These are phyloP conservation scores for Dryas iulia DNA, from an alignment of 1,140 invertebrate genomes.

Conservation along the genomic window DNA sequence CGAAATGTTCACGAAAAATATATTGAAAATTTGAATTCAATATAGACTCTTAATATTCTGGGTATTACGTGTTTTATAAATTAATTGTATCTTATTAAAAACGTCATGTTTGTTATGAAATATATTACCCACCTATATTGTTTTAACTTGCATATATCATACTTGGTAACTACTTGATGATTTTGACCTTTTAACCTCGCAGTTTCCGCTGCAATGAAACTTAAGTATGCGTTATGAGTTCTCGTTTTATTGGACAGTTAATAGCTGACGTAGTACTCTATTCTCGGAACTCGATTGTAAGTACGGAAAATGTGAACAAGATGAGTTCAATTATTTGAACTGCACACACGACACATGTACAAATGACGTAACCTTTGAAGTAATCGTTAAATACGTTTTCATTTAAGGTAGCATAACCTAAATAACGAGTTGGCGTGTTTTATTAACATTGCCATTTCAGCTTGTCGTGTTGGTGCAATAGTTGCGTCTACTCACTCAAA, in stretches of 20 bases:
- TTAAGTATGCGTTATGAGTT: slow-evolving; percentile 12
- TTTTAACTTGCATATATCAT: neutral
- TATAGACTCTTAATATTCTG: neutral
- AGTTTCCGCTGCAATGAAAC: slow-evolving; percentile 15
- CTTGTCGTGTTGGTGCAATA: slow-evolving; percentile 38
- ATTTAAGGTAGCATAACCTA: slow-evolving; percentile 32
- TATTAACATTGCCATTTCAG: slow-evolving; percentile 40
- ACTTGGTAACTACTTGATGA: slow-evolving; percentile 31
- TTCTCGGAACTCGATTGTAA: slow-evolving; percentile 18
- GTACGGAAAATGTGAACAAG: slow-evolving; percentile 5
- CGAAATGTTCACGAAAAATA: neutral
- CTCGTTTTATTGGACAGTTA: slow-evolving; percentile 23
- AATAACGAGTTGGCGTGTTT: slow-evolving; percentile 32
- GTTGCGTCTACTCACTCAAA: slow-evolving; percentile 32
- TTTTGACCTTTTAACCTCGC: slow-evolving; percentile 47
- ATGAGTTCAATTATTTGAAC: slow-evolving; percentile 19
- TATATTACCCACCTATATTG: neutral
- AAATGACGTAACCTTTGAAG: neutral
- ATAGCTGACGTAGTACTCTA: slow-evolving; percentile 17
- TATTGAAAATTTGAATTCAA: too few species aligned
- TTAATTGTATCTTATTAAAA: neutral
- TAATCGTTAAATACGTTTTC: slow-evolving; percentile 9
- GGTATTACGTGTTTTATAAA: neutral
- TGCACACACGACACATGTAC: neutral
- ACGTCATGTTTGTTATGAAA: neutral